A percentile compares a stretch with the other conserved stretches of the same genome.
Conservation (phyloP, 2,113 vertebrate genomes). For the Megaptera novaeangliae region DNA sequence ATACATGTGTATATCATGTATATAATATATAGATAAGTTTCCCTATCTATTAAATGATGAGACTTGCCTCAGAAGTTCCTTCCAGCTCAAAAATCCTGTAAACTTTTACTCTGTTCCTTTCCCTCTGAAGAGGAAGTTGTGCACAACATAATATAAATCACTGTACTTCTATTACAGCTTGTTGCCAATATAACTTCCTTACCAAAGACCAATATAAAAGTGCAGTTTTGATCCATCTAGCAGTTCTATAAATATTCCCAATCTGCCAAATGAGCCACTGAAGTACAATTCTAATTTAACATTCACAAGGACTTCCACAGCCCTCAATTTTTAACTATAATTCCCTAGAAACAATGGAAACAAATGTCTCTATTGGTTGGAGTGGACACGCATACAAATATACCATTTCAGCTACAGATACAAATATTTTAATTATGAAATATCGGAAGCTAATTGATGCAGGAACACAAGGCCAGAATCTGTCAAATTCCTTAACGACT, state of each 20-base stretch:
- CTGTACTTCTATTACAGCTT: background rate
- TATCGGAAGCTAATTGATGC: background rate
- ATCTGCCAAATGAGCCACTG: background rate
- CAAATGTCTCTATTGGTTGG: background rate
- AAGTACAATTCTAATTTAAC: background rate
- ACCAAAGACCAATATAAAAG: background rate
- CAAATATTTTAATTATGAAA: background rate
- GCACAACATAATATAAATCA: background rate
- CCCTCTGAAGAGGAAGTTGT: background rate
- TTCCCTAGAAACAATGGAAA: background rate
- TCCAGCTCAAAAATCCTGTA: background rate
- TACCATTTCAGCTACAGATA: background rate
- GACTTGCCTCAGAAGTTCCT: background rate
- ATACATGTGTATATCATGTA: background rate
- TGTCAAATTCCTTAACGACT: background rate
- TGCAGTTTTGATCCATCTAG: background rate
- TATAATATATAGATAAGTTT: background rate
- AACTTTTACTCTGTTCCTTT: background rate
- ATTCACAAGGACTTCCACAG: background rate
- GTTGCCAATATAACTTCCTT: background rate
- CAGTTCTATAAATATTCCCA: background rate
- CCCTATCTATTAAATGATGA: background rate
- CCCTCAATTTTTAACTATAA: background rate
- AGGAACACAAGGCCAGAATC: background rate
- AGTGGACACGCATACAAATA: background rate